Conservation (phyloP, 2,888 invertebrate species). For the Cephus nigrinus region DNA sequence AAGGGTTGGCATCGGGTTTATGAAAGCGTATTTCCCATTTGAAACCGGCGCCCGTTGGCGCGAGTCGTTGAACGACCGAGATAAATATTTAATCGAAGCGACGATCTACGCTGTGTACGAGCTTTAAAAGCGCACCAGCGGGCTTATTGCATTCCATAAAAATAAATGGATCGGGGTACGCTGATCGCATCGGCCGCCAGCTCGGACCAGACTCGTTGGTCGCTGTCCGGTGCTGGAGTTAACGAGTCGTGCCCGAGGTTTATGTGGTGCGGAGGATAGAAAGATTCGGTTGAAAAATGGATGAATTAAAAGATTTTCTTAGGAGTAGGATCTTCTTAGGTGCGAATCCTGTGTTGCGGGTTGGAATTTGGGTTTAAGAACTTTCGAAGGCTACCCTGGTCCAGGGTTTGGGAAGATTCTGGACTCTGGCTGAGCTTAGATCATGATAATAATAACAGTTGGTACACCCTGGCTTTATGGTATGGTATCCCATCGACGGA, state of each 20-base stretch:
- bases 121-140: slow-evolving; percentile 12
- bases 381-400: background rate
- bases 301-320: background rate
- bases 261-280: background rate
- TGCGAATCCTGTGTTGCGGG: background rate
- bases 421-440: background rate
- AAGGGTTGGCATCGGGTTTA: background rate
- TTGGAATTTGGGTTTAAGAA: background rate
- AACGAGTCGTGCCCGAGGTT: background rate
- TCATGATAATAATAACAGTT: background rate
- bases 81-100: slow-evolving; percentile 36
- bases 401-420: background rate
- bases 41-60: background rate
- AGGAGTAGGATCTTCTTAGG: background rate
- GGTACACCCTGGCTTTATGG: background rate
- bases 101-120: slow-evolving; percentile 14
- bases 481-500: background rate
- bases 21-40: slow-evolving; percentile 17
- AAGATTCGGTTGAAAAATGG: background rate
- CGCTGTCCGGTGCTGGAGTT: background rate
- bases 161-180: background rate
- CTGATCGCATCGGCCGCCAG: background rate
- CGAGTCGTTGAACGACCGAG: slow-evolving; percentile 16
- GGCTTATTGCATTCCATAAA: background rate
- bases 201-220: background rate